Evolutionary conservation across 1,140 invertebrate species (phyloP).

Genomic region (Pogonognathellus flavescens): DNA sequence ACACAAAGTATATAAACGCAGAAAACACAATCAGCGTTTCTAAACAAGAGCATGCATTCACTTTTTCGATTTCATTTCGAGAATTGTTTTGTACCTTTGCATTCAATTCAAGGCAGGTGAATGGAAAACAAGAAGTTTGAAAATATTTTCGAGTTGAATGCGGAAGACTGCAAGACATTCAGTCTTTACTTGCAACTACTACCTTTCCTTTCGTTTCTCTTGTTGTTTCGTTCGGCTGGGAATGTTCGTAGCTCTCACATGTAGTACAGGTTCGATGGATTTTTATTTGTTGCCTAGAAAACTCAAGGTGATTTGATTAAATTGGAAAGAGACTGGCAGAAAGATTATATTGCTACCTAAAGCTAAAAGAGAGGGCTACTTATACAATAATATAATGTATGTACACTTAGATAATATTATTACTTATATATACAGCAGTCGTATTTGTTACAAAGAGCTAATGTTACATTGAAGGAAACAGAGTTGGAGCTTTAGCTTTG

Average conservation of each 20-base stretch:
- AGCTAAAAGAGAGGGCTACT: neutral
- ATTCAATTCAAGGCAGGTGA: neutral
- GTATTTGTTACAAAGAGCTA: neutral
- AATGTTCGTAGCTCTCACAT: slow-evolving; percentile 4
- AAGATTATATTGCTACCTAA: neutral
- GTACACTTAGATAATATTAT: too few relatives aligned
- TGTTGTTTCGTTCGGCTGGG: neutral
- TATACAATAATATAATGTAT: too few relatives aligned
- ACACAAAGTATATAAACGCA: neutral
- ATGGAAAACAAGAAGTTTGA: slow-evolving; percentile 33
- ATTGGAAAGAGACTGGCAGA: neutral
- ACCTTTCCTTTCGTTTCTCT: neutral
- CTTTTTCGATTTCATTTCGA: slow-evolving; percentile 31
- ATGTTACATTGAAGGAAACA: neutral
- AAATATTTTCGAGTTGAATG: slow-evolving; percentile 37
- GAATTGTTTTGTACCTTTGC: slow-evolving; percentile 8
- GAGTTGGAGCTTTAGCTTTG: neutral
- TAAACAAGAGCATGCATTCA: slow-evolving; percentile 2
- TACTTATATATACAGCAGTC: neutral
- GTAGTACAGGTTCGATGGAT: neutral
- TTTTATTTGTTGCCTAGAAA: slow-evolving; percentile 17
- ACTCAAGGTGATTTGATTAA: slow-evolving; percentile 35
- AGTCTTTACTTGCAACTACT: neutral
- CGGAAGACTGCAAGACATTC: slow-evolving; percentile 16
- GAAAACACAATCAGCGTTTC: slow-evolving; percentile 15